Evolutionary conservation across 2,113 vertebrate species (phyloP).

Genomic region (Dolichotis patagonum): DNA sequence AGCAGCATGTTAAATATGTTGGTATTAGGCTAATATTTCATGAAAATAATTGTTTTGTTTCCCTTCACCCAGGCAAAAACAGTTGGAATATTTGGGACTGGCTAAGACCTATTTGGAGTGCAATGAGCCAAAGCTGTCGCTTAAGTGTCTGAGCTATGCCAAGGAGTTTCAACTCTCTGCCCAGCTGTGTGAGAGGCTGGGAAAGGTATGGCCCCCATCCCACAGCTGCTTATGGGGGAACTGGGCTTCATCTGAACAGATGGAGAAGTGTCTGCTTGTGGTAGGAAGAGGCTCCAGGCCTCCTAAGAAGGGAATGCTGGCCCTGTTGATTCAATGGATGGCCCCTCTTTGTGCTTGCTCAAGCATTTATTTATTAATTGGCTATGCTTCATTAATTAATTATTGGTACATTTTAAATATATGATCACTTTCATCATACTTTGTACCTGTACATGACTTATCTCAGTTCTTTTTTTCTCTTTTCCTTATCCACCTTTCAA

Average conservation of each 20-base stretch:
- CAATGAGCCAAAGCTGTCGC: conserved; percentile 86
- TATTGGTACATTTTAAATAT: background rate
- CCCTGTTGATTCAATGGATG: background rate
- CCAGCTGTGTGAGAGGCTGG: conserved; percentile 87
- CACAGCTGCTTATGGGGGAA: fast-evolving
- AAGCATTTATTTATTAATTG: background rate
- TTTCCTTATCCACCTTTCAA: background rate
- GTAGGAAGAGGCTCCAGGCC: background rate
- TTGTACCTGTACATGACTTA: background rate
- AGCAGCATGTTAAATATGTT: background rate
- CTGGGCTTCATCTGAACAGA: background rate
- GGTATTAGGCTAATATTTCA: background rate
- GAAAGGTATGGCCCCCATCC: conserved; percentile 84
- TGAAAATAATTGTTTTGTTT: conserved; percentile 33
- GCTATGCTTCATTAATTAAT: background rate
- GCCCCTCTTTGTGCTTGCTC: background rate
- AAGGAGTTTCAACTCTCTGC: conserved; percentile 89
- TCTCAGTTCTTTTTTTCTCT: background rate
- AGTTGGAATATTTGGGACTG: conserved; percentile 88
- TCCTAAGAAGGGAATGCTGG: background rate
- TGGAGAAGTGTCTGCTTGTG: background rate
- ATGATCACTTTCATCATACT: background rate
- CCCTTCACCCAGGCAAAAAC: conserved; percentile 85
- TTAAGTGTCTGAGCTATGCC: conserved; percentile 88
- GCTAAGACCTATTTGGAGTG: conserved; percentile 90